A percentile compares a stretch with the other conserved stretches of the same genome.
Conservation (phyloP, 2,888 invertebrate genomes). For the Calliphora vomitoria region DNA sequence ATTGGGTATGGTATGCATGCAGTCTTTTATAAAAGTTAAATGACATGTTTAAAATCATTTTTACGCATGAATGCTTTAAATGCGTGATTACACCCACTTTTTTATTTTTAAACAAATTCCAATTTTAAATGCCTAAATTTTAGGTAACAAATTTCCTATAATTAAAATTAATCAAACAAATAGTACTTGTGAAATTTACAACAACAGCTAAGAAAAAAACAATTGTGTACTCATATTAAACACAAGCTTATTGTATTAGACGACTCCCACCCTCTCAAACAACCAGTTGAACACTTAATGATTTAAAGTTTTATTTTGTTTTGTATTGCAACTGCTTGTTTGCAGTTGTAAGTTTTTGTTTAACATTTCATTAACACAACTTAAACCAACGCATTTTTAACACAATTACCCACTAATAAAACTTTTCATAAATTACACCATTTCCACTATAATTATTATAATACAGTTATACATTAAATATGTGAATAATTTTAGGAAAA, state of each 20-base stretch:
- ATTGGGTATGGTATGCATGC: not conserved
- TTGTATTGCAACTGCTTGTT: not conserved
- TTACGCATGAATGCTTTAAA: conserved; percentile 19
- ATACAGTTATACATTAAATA: too few species aligned
- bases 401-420: conserved; percentile 40
- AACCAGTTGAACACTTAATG: conserved; percentile 16
- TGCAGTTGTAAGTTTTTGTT: not conserved
- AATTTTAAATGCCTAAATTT: not conserved
- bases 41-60: conserved; percentile 5
- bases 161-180: conserved; percentile 36
- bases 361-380: conserved; percentile 54
- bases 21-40: not conserved
- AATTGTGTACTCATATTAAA: not conserved
- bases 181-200: not conserved
- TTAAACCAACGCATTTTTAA: conserved; percentile 44
- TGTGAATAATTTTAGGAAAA: not conserved
- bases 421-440: conserved; percentile 1
- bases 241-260: conserved; percentile 28
- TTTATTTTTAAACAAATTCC: not conserved
- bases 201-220: not conserved
- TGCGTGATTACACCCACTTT: conserved; percentile 44
- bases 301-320: conserved; percentile 17
- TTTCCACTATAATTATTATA: not conserved
- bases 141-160: conserved; percentile 17
- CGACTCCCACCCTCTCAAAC: conserved; percentile 42